Evolutionary conservation across 2,113 vertebrate species (phyloP).

Genomic region (Thymallus thymallus): DNA sequence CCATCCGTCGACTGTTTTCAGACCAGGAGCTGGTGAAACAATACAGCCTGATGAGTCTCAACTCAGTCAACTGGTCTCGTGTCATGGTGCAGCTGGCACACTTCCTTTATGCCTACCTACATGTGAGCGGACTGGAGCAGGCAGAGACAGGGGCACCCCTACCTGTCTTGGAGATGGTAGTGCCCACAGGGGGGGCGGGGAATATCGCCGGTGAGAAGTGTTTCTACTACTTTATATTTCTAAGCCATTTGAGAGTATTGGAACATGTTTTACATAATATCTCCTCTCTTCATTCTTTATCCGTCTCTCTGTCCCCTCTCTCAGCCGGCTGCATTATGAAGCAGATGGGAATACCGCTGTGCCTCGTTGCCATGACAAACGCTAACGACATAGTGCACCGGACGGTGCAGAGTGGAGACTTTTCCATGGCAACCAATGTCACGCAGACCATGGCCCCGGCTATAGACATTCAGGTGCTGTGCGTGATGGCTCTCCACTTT

Average conservation of each 20-base stretch:
- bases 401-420: constrained; percentile 80
- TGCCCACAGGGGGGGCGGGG: constrained; percentile 89
- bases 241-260: neutral
- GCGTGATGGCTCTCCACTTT: neutral
- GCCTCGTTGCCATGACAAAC: constrained; percentile 83
- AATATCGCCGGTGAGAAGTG: constrained; percentile 79
- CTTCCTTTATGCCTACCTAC: constrained; percentile 87
- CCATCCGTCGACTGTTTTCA: constrained; percentile 79
- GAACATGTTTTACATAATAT: neutral
- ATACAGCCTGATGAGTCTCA: constrained; percentile 85
- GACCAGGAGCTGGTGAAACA: constrained; percentile 77
- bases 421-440: constrained; percentile 74
- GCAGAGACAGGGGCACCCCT: constrained; percentile 51
- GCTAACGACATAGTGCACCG: constrained; percentile 86
- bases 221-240: neutral
- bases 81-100: constrained; percentile 89
- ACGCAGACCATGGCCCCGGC: constrained; percentile 83
- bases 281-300: neutral
- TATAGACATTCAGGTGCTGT: constrained; percentile 91
- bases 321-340: constrained; percentile 77
- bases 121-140: constrained; percentile 78
- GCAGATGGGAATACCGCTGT: constrained; percentile 84
- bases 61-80: constrained; percentile 90
- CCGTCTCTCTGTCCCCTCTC: constrained; percentile 9
- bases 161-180: constrained; percentile 83